Percentiles rank a stretch among this genome's conserved stretches.
These are phyloP conservation scores for Helleia helle DNA, from an alignment of 2,888 invertebrate genomes.

Conservation along the genomic window DNA sequence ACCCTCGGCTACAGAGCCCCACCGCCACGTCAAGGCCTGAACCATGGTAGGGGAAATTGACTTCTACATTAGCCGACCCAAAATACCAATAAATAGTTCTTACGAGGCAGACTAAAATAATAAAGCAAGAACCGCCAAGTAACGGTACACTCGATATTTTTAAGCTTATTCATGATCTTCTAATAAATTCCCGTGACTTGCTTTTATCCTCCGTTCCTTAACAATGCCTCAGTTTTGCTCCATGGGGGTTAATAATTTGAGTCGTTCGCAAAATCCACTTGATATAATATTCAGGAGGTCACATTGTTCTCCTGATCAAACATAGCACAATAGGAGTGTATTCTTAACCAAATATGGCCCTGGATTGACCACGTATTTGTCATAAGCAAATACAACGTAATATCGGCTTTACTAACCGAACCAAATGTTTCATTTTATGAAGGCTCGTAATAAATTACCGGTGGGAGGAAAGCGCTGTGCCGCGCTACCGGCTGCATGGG, in stretches of 20 bases:
- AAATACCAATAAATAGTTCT: too few species aligned
- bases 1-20: too few species aligned
- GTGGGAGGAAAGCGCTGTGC: too few species aligned
- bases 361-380: conserved; percentile 37
- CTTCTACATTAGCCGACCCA: too few species aligned
- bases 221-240: conserved; percentile 14
- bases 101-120: too few species aligned
- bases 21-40: too few species aligned
- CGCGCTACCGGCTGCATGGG: too few species aligned
- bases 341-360: conserved; percentile 28
- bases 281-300: conserved; percentile 31
- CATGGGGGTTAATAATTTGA: conserved; percentile 16
- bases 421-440: background rate
- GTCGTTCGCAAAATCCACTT: conserved; percentile 26
- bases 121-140: background rate
- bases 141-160: background rate
- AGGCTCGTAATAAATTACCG: too few species aligned
- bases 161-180: conserved; percentile 6
- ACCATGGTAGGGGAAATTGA: too few species aligned
- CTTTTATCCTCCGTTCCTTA: background rate
- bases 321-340: conserved; percentile 31
- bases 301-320: conserved; percentile 23
- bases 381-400: conserved; percentile 23
- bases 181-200: conserved; percentile 9
- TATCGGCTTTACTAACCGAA: background rate